phyloP scores from a whole-genome alignment of 2,888 invertebrate genomes.

The Latrodectus elegans region DNA sequence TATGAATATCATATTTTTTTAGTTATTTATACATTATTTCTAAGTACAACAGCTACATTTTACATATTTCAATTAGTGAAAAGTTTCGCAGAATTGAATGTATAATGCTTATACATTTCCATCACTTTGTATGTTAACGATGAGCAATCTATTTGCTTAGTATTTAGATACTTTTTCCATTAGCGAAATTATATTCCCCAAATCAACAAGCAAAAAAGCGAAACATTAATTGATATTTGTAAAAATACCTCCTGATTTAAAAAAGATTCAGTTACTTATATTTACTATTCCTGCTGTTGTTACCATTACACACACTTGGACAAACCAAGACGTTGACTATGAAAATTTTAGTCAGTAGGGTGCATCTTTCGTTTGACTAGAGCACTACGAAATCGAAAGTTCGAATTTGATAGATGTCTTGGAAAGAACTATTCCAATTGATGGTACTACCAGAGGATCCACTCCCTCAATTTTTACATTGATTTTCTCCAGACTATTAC shows the following conservation, averaged over 20 bases:
- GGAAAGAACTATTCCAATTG: not conserved
- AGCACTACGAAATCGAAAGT: not conserved
- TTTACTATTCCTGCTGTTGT: not conserved
- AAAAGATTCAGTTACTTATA: not conserved
- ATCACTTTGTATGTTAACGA: too few species aligned
- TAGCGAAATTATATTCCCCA: too few species aligned
- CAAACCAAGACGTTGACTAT: slow-evolving; percentile 14
- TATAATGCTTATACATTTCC: too few species aligned
- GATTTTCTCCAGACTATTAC: not conserved
- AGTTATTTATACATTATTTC: too few species aligned
- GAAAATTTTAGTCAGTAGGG: not conserved
- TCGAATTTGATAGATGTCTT: not conserved
- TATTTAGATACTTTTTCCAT: too few species aligned
- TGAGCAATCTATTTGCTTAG: too few species aligned
- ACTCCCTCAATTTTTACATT: not conserved
- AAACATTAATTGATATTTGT: not conserved
- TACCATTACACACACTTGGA: not conserved
- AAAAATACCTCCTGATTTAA: not conserved
- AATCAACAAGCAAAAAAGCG: too few species aligned
- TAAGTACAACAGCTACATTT: too few species aligned
- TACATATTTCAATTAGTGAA: too few species aligned
- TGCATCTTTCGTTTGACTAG: not conserved
- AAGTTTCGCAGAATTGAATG: too few species aligned
- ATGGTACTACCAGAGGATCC: not conserved
- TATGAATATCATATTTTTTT: too few species aligned